These are phyloP conservation scores for Lophius piscatorius DNA, from an alignment of 2,113 vertebrate species.

Conservation along the genomic window DNA sequence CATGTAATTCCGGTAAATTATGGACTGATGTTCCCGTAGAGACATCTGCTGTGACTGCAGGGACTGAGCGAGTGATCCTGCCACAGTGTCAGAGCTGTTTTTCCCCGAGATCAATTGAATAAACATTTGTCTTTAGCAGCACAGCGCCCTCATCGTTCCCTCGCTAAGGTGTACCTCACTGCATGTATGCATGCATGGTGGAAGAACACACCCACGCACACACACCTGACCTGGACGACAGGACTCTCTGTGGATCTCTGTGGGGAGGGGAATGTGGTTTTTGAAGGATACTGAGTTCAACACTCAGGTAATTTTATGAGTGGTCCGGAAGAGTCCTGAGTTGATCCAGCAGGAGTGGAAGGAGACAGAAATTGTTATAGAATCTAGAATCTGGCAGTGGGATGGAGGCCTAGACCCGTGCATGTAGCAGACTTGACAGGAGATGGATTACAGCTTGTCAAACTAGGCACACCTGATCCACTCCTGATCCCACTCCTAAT, in stretches of 20 bases:
- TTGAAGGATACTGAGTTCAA: neutral
- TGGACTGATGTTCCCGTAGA: slow-evolving; percentile 9
- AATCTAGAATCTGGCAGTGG: too few species aligned
- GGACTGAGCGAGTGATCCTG: slow-evolving; percentile 18
- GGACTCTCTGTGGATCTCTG: neutral
- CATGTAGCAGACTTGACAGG: too few species aligned
- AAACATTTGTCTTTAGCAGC: slow-evolving; percentile 68
- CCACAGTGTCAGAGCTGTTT: slow-evolving; percentile 61
- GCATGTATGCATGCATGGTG: slow-evolving; percentile 54
- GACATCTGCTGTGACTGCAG: slow-evolving; percentile 12
- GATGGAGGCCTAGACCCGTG: too few species aligned
- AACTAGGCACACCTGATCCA: too few species aligned
- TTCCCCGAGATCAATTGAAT: slow-evolving; percentile 75
- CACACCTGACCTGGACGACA: neutral
- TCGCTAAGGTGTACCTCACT: slow-evolving; percentile 31
- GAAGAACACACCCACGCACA: neutral
- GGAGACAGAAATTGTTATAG: too few species aligned
- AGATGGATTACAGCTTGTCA: too few species aligned
- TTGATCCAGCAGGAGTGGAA: too few species aligned
- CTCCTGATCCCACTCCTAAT: too few species aligned
- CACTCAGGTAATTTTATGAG: too few species aligned
- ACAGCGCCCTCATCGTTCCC: slow-evolving; percentile 32
- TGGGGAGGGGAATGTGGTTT: neutral
- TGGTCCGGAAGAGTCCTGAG: too few species aligned
- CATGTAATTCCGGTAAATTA: slow-evolving; percentile 7